Base-by-base conservation (phyloP, 1,140 invertebrate species). In the Grapholita molesta region DNA sequence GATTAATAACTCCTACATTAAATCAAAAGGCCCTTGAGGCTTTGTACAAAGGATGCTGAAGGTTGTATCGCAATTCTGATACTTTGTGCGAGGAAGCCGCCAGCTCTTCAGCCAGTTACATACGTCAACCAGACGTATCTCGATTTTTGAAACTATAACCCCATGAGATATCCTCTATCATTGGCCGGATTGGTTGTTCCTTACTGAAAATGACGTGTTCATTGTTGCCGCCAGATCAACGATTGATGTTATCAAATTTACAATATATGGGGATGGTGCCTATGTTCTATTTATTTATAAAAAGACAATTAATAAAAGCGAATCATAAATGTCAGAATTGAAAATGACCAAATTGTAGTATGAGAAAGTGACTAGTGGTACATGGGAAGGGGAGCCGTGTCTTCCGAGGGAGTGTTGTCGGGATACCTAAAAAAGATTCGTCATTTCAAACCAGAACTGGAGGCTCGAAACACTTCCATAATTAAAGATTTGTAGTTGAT, bases 401-500 rank as follows among this genome's bases (percentile, higher is more conserved):
- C 12, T 8, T 18, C 15, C 42, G 42, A 42, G 5, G 0, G n/a
- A 42, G n/a, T n/a, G 2, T 42, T 42, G 42, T 48, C 42, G 18
- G 42, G 42, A 48, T 21, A 48, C 42, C 42, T 12, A 42, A 7
- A 48, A 21, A 48, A 21, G 8, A 18, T 21, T 21, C 42, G n/a
- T 18, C 42, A 48, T 48, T 48, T 48, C 42, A 48, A 48, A 48
- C 42, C 18, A 21, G 18, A 48, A 48, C 42, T 8, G 15, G 42
- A 48, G 42, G 15, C 18, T 48, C 42, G 42, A 18, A n/a, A 28
- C 55, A 25, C 55, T 61, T 61, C 55, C 55, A 61, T 61, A 61
- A 61, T 61, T 61, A 61, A 61, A 61, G 23, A 61, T 61, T 61
- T 61, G 55, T 61, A 61, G 55, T 61, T 61, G 55, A 61, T 61